Base-by-base conservation (phyloP, 2,888 invertebrate species). In the Nephrotoma flavescens region DNA sequence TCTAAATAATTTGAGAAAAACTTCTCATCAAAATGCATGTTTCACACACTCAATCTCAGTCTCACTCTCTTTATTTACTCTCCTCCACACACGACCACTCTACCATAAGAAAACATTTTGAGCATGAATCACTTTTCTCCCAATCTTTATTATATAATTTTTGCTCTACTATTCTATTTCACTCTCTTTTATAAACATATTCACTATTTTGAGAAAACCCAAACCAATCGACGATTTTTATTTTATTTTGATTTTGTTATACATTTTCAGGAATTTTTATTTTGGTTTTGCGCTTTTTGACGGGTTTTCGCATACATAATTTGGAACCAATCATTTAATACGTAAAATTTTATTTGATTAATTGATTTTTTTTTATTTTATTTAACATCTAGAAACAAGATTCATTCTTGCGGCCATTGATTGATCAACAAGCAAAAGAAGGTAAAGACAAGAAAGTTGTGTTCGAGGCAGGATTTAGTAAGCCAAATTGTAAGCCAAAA, bases 391-490 rank as follows among this genome's bases (percentile, higher is more conserved):
- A 98, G 98, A 98, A 98, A 95, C 95, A 95, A 93, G 98, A 98
- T 90, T 94, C 95, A 88, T 99, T 98, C 95, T 94, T 98, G 92
- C 97, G 97, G 92, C 98, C 98, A 88, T 93, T 99, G 90, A 95
- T 98, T 90, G 99, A 99, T 93, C 96, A 97, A 92, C 96, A 96
- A 91, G 97, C 97, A 89, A 96, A 97, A 92, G 97, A 99, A 94
- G 97, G 98, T 89, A 98, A 98, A 92, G 98, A 99, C 92, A 98
- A 98, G 92, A 97, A 97, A 92, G 97, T 97, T 88, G 94, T 94
- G 71, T 98, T 99, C 90, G 97, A 97, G 92, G 97, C 97, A 88
- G 96, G 96, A 91, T 99, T 99, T 93, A 97, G 98, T 88, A 99
- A 98, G 92, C 95, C 98, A n/a, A 98, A 98, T 91, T 94, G 96